phyloP scores from a whole-genome alignment of 1,140 invertebrate species.

The Camponotus vicinus region DNA sequence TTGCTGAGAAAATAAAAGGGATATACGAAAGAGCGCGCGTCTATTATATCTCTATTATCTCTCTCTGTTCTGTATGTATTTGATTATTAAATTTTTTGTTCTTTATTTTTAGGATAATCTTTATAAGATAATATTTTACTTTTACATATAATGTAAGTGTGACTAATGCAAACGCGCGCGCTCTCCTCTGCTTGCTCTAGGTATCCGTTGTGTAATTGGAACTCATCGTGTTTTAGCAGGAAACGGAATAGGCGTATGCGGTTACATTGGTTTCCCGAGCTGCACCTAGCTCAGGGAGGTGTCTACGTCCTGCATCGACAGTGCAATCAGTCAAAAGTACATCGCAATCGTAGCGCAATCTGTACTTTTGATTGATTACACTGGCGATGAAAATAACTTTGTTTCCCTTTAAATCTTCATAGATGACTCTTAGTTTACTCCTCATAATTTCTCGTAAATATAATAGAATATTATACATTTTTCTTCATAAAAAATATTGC shows the following conservation, averaged over 20 bases:
- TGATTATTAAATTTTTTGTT: background rate
- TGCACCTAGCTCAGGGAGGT: slow-evolving; percentile 70
- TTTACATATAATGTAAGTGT: background rate
- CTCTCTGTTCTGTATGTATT: too few relatives aligned
- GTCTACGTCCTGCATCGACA: slow-evolving; percentile 12
- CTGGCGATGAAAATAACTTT: background rate
- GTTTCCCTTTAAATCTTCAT: background rate
- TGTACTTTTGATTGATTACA: background rate
- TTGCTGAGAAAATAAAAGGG: background rate
- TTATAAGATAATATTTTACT: too few relatives aligned
- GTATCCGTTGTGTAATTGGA: slow-evolving; percentile 79
- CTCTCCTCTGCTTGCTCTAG: slow-evolving; percentile 43
- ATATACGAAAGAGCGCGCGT: too few relatives aligned
- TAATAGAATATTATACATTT: background rate
- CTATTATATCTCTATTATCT: too few relatives aligned
- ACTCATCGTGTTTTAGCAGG: slow-evolving; percentile 80
- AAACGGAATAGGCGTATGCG: slow-evolving; percentile 82
- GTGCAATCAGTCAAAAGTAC: too few relatives aligned
- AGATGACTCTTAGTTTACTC: background rate
- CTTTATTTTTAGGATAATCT: background rate
- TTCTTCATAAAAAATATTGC: background rate
- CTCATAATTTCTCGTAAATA: background rate
- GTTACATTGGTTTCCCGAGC: slow-evolving; percentile 80
- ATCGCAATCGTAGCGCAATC: background rate
- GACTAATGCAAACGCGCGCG: slow-evolving; percentile 45